Evolutionary conservation across 2,888 invertebrate species (phyloP).

Genomic region (Sinelater perroti): DNA sequence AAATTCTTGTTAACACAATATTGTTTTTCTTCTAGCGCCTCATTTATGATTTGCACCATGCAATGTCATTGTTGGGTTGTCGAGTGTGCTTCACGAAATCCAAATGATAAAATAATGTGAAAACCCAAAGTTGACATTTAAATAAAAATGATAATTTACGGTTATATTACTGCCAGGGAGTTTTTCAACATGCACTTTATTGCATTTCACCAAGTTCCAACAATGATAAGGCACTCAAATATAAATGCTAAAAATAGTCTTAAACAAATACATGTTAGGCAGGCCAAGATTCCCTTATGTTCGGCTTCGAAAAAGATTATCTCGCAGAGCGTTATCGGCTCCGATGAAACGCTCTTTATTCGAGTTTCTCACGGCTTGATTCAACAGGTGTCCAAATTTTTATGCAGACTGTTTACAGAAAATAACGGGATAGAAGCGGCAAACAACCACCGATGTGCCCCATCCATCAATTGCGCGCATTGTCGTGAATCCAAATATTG

Average conservation of each 20-base stretch:
- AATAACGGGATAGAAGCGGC: constrained; percentile 2
- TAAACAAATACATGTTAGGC: constrained; percentile 13
- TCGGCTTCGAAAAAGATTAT: neutral
- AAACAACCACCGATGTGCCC: constrained; percentile 10
- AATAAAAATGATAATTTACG: no score
- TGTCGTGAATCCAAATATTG: constrained; percentile 23
- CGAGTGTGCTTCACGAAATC: no score
- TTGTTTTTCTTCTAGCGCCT: no score
- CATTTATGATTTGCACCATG: no score
- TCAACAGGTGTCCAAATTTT: constrained; percentile 32
- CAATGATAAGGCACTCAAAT: neutral
- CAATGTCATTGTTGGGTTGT: no score
- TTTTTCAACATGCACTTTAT: no score
- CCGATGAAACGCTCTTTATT: constrained; percentile 11
- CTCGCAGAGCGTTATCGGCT: neutral
- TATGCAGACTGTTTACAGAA: constrained; percentile 21
- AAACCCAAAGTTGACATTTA: no score
- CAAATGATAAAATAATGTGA: no score
- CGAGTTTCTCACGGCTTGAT: constrained; percentile 26
- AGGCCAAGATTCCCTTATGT: constrained; percentile 2
- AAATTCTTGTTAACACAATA: no score
- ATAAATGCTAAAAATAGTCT: neutral
- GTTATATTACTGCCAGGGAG: no score
- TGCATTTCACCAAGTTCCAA: no score
- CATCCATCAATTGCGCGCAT: constrained; percentile 18